These are phyloP conservation scores for Alosa sapidissima DNA, from an alignment of 2,797 vertebrate genomes.

Conservation along the genomic window DNA sequence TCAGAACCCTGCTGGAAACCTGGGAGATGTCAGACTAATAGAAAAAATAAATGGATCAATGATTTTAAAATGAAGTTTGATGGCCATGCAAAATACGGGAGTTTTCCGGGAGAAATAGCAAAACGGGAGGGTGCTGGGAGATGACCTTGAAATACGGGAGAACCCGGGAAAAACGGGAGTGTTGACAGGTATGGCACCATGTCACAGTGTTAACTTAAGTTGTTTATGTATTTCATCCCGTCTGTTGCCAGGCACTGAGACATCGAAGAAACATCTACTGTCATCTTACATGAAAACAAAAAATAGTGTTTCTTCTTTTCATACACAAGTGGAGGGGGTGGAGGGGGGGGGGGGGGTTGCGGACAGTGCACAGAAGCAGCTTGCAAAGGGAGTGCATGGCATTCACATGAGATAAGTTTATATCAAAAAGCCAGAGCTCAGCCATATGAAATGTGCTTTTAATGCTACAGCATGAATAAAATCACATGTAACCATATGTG, in stretches of 20 bases:
- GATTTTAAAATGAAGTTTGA: too few relatives aligned
- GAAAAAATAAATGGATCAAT: too few relatives aligned
- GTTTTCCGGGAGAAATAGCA: too few relatives aligned
- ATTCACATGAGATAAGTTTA: conserved; percentile 44
- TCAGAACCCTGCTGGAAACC: too few relatives aligned
- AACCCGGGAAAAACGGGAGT: too few relatives aligned
- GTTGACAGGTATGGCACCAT: neutral
- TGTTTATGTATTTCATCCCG: conserved; percentile 5
- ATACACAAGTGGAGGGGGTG: neutral
- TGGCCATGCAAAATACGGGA: too few relatives aligned
- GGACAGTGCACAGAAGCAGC: neutral
- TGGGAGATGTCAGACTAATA: too few relatives aligned
- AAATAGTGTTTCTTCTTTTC: neutral
- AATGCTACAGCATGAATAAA: neutral
- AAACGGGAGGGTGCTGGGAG: too few relatives aligned
- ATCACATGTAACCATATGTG: conserved; percentile 5
- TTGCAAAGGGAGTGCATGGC: conserved; percentile 8
- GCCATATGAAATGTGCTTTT: neutral
- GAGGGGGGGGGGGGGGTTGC: neutral
- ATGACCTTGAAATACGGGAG: too few relatives aligned
- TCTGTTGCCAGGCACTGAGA: conserved; percentile 37
- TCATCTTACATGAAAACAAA: neutral
- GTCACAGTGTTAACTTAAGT: neutral
- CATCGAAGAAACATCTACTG: conserved; percentile 18
- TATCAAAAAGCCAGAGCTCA: neutral